Evolutionary conservation across 2,113 vertebrate genomes (phyloP).

Genomic region (Lophochroa leadbeateri): DNA sequence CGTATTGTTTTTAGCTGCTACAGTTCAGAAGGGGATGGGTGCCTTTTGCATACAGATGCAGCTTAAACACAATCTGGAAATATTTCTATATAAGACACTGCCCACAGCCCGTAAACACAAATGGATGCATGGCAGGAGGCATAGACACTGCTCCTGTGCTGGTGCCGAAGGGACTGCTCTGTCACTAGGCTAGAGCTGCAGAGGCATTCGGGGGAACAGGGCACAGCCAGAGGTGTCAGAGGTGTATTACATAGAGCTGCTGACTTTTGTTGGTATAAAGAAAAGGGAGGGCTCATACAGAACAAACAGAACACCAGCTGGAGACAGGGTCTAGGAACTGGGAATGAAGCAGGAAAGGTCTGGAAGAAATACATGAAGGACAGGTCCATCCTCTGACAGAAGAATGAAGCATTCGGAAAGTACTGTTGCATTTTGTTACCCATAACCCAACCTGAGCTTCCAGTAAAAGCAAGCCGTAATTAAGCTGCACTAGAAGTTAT

Average conservation of each 20-base stretch:
- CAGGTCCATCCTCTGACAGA: neutral
- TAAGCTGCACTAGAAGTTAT: neutral
- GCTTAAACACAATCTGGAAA: neutral
- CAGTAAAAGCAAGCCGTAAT: neutral
- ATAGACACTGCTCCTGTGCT: neutral
- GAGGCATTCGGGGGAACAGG: neutral
- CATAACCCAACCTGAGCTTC: neutral
- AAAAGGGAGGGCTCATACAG: neutral
- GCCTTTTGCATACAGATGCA: neutral
- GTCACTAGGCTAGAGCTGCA: neutral
- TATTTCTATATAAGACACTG: neutral
- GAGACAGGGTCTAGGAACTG: neutral
- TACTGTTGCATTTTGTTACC: neutral
- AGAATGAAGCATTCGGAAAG: neutral
- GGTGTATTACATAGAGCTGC: neutral
- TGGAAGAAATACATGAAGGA: neutral
- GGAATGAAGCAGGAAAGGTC: neutral
- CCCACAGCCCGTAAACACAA: neutral
- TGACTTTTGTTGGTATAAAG: neutral
- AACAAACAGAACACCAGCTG: neutral
- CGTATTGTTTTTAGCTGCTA: neutral
- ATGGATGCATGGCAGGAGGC: neutral
- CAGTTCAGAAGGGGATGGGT: neutral
- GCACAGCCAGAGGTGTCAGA: fast-evolving
- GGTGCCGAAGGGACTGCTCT: neutral